Conservation (phyloP, 2,888 invertebrate species). For the Luffia ferchaultella region DNA sequence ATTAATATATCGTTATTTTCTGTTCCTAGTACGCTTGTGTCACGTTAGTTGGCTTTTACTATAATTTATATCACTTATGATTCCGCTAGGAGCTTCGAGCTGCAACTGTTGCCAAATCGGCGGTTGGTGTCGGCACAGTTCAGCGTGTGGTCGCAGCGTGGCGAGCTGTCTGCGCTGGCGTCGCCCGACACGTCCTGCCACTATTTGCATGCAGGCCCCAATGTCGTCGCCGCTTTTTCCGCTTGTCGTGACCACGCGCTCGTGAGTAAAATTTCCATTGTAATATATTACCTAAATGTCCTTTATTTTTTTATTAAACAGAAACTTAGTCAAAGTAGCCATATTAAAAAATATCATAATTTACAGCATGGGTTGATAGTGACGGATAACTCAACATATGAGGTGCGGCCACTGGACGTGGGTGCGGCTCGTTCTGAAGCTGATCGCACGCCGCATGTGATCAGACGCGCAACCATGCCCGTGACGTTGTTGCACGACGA, state of each 20-base stretch:
- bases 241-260: slow-evolving; percentile 70
- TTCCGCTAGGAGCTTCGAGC: slow-evolving; percentile 64
- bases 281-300: neutral
- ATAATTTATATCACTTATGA: no score
- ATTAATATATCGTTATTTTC: no score
- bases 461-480: slow-evolving; percentile 64
- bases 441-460: slow-evolving; percentile 56
- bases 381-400: slow-evolving; percentile 71
- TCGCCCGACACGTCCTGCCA: slow-evolving; percentile 63
- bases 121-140: slow-evolving; percentile 68
- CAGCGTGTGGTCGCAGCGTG: slow-evolving; percentile 62
- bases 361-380: slow-evolving; percentile 74
- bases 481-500: slow-evolving; percentile 25
- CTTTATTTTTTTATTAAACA: no score
- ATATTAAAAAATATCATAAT: slow-evolving; percentile 2
- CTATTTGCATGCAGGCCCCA: slow-evolving; percentile 68
- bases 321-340: neutral
- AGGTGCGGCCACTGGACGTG: slow-evolving; percentile 70
- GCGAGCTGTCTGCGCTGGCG: slow-evolving; percentile 42
- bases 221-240: slow-evolving; percentile 72
- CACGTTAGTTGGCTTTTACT: no score
- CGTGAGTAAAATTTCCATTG: slow-evolving; percentile 45
- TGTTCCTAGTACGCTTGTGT: no score
- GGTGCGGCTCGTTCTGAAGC: slow-evolving; percentile 41
- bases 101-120: slow-evolving; percentile 70